Conservation (phyloP, 2,888 invertebrate genomes). For the Timema cristinae region DNA sequence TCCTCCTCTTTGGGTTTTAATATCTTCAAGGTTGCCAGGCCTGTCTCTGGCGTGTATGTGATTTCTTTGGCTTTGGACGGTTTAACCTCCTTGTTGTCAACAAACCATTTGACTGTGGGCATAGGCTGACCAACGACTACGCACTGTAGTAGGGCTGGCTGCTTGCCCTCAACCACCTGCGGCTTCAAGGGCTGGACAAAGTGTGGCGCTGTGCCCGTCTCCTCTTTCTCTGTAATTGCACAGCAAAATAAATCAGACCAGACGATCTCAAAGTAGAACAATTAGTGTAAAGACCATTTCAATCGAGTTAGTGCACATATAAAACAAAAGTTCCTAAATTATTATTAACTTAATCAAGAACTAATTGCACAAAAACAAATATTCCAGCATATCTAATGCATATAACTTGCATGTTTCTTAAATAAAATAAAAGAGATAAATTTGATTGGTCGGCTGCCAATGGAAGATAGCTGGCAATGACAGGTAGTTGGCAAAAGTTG, state of each 20-base stretch:
- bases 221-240: conserved; percentile 58
- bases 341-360: no score
- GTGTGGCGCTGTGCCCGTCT: conserved; percentile 62
- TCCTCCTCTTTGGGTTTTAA: conserved; percentile 61
- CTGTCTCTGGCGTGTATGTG: conserved; percentile 58
- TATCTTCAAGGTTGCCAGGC: conserved; percentile 60
- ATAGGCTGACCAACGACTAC: conserved; percentile 64
- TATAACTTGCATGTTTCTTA: no score
- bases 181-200: conserved; percentile 64
- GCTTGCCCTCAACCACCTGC: conserved; percentile 57
- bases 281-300: background rate
- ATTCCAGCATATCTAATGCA: no score
- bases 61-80: conserved; percentile 54
- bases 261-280: background rate
- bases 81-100: conserved; percentile 57
- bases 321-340: no score
- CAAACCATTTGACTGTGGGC: conserved; percentile 69
- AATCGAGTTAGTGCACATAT: no score
- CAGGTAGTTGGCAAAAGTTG: no score
- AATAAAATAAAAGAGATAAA: no score
- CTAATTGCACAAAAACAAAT: no score
- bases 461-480: no score
- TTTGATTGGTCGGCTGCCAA: no score
- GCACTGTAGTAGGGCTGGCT: conserved; percentile 61
- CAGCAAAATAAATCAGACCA: background rate